Percentiles rank a stretch among this genome's conserved stretches.
phyloP scores from a whole-genome alignment of 2,888 invertebrate species.

The Phengaris arion region DNA sequence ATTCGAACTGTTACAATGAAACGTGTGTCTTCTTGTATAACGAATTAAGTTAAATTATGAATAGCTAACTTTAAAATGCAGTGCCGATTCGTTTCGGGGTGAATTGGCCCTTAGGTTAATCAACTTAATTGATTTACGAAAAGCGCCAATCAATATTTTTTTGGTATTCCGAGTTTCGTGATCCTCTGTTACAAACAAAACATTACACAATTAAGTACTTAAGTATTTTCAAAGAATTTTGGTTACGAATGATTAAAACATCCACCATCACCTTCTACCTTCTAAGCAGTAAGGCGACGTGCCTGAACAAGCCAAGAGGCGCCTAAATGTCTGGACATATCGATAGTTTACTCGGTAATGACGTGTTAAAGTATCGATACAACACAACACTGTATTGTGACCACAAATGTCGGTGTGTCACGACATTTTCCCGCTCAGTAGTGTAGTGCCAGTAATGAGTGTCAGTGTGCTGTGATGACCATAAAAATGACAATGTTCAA shows the following conservation, averaged over 20 bases:
- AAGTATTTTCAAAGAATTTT: background rate
- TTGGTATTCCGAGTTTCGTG: no score
- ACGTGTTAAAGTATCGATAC: slow-evolving; percentile 34
- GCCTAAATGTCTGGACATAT: background rate
- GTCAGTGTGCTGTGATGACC: slow-evolving; percentile 23
- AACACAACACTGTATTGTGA: slow-evolving; percentile 47
- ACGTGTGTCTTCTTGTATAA: no score
- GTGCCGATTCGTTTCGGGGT: no score
- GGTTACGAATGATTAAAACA: background rate
- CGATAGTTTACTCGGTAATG: background rate
- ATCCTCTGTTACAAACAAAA: no score
- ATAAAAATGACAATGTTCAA: slow-evolving; percentile 50
- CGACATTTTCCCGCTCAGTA: slow-evolving; percentile 43
- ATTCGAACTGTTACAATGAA: no score
- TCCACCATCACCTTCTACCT: background rate
- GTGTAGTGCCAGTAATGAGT: background rate
- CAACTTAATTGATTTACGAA: no score
- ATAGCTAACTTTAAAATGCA: no score
- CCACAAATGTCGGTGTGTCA: slow-evolving; percentile 48
- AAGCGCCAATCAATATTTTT: no score
- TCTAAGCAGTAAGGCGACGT: no score
- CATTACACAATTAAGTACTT: no score
- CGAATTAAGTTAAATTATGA: no score
- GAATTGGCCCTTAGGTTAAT: no score
- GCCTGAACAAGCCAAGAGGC: background rate